Base-by-base conservation (phyloP, 2,888 invertebrate genomes). In the Orthosia gothica region DNA sequence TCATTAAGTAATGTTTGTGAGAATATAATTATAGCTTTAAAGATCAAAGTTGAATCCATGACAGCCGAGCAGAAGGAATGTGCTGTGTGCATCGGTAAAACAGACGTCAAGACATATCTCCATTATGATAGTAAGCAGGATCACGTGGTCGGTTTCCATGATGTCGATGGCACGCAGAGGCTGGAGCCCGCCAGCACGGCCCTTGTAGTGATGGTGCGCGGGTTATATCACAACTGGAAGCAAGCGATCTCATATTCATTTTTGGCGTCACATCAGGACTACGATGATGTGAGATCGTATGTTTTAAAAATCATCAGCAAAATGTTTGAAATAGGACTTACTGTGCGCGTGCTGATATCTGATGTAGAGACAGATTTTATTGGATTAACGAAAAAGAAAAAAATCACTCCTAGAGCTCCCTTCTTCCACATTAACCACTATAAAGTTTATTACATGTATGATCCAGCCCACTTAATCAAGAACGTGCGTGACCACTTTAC, bases 361-460 rank as follows among this genome's bases (percentile, higher is more conserved):
- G 81, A 81, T 45, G 58, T 67, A 12, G 77, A 81, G 54, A 71
- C 74, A n/a, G 76, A 83, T 59, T 54, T 67, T 23, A 50, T 79
- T 23, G 78, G 74, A 50, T 47, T 76, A 32, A 49, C 59, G 13
- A 81, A 55, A 76, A 62, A 58, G 13, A 76, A 55, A 16, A 78
- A 63, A 45, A 67, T 78, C 3, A 78, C 50, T 12, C 50, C 50
- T 3, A 61, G 59, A 32, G 15, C 40, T 5, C 76, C 81, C 3
- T 81, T 57, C 45, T 82, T 84, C 52, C 59, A 49, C 3, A 12
- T 84, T 13, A 50, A 65, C 52, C 18, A 49, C 5, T 57, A 66
- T 59, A 84, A 81, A 70, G 74, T 89, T 57, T 89, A 84, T 67
- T 81, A 81, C 64, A 80, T 86, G 76, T 84, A 81, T 49, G 87